Base-by-base conservation (phyloP, 2,888 invertebrate species). In the Galerucella nymphaeae region DNA sequence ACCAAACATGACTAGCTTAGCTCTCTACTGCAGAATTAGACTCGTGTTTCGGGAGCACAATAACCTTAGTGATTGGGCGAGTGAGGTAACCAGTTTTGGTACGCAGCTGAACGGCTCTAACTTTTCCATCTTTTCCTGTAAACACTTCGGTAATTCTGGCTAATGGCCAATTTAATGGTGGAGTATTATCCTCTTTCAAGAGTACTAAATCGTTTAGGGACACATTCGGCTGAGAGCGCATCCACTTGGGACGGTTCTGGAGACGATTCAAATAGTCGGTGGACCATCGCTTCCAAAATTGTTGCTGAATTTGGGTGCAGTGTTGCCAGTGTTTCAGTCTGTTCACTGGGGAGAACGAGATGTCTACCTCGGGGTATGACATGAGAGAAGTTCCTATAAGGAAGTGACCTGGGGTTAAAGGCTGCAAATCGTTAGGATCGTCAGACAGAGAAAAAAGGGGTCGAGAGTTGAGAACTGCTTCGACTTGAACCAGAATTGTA, bases 221-320 rank as follows among this genome's bases (percentile, higher is more conserved):
- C 13, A 55, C 23, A 55, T 70, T 70, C 23, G 23, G 18, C 13
- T 20, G 14, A 20, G 62, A 13, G n/a, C 10, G 38, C n/a, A 42
- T 30, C 70, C 70, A 70, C 50, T 64, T 64, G 13, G 58, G 45
- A 10, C 70, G n/a, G n/a, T 58, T 50, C 42, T 65, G 65, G 30
- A 70, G 41, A 11, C 42, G 23, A 30, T 55, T 48, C 4, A 70
- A 20, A 16, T 70, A 70, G 2, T 64, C 64, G 6, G 45, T 45
- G 16, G 64, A 48, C 65, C 70, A 70, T 61, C 61, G 38, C 48
- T 59, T 45, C 68, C 68, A 68, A 18, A 68, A 68, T n/a, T 10
- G 30, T 48, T 68, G 67, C 2, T 55, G 55, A 23, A 67, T 67
- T 6, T 58, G 45, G 14, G 57, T 30, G 23, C 42, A 42, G 18